Conservation (phyloP, 2,888 invertebrate genomes). For the Poecilobothrus nobilitatus region DNA sequence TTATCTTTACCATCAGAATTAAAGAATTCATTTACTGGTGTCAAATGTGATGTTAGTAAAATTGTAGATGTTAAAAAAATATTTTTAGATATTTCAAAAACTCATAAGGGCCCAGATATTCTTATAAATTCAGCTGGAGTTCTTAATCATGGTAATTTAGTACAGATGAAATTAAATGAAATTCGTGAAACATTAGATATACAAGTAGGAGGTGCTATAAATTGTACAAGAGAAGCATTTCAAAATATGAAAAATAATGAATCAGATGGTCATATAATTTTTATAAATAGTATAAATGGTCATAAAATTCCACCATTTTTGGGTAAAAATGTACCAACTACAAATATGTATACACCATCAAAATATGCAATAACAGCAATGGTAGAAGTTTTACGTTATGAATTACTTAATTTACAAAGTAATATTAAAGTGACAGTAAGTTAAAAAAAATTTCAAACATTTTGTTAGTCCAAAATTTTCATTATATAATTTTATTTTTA, state of each 20-base stretch:
- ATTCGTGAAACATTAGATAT: conserved; percentile 34
- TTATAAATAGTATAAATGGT: conserved; percentile 32
- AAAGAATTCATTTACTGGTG: conserved; percentile 31
- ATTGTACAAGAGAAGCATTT: conserved; percentile 41
- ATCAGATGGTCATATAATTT: conserved; percentile 42
- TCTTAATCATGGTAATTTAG: conserved; percentile 5
- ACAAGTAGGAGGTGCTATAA: conserved; percentile 38
- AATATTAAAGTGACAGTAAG: conserved; percentile 28
- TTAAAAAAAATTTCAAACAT: not conserved
- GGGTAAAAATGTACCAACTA: conserved; percentile 16
- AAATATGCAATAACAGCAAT: conserved; percentile 27
- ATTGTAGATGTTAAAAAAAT: conserved; percentile 45
- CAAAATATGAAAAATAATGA: conserved; percentile 39
- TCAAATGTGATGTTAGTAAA: conserved; percentile 44
- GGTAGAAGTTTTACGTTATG: conserved; percentile 25
- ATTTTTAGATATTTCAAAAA: conserved; percentile 43
- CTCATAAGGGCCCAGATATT: conserved; percentile 46
- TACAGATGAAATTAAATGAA: conserved; percentile 11
- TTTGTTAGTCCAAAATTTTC: not conserved
- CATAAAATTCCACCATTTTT: conserved; percentile 21
- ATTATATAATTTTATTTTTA: conserved; percentile 1
- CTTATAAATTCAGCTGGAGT: conserved; percentile 49
- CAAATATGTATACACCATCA: conserved; percentile 25
- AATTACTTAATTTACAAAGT: conserved; percentile 23
- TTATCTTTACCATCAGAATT: conserved; percentile 11